Conservation (phyloP, 2,888 invertebrate genomes). For the Bugula neritina region DNA sequence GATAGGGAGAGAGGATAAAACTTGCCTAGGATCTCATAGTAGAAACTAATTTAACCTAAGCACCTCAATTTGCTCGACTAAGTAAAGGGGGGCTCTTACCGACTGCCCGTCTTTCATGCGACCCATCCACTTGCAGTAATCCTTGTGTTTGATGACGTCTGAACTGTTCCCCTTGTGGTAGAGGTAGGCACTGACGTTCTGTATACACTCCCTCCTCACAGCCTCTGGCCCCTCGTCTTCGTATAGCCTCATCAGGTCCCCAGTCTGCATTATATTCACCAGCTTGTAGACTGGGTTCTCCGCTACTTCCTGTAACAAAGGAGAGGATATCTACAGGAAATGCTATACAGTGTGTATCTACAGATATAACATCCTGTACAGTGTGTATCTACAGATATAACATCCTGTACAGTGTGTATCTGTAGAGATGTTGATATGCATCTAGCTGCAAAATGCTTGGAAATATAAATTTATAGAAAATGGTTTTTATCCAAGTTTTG, state of each 20-base stretch:
- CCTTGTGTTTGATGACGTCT: neutral
- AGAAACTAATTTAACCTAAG: no score
- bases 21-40: no score
- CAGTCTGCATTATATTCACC: neutral
- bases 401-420: neutral
- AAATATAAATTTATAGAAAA: no score
- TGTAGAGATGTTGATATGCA: no score
- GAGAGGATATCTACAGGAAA: neutral
- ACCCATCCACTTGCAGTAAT: neutral
- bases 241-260: neutral
- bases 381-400: neutral
- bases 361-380: neutral
- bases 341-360: neutral
- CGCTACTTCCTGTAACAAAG: neutral
- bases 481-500: no score
- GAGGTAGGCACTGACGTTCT: neutral
- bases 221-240: neutral
- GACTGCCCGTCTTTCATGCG: neutral
- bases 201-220: neutral
- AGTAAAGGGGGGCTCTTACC: no score
- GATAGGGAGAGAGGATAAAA: neutral
- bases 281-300: neutral
- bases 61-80: no score
- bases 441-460: no score
- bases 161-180: neutral